Evolutionary conservation across 2,113 vertebrate species (phyloP).

Genomic region (Cottus gobio): DNA sequence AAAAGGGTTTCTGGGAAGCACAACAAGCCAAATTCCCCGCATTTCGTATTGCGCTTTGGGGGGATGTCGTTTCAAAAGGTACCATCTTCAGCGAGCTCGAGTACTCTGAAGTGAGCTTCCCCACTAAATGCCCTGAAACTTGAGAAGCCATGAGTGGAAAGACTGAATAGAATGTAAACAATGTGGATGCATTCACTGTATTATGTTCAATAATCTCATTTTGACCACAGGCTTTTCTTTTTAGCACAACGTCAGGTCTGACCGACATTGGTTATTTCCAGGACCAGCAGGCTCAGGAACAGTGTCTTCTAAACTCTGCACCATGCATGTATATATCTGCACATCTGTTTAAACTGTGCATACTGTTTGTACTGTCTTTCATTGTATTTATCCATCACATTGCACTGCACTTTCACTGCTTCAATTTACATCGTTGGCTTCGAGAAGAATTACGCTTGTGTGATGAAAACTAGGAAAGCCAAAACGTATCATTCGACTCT

Average conservation of each 20-base stretch:
- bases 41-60: conserved; percentile 13
- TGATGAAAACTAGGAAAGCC: neutral
- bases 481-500: neutral
- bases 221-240: neutral
- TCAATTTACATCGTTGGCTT: neutral
- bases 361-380: no score
- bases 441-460: neutral
- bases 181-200: neutral
- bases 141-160: neutral
- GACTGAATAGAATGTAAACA: neutral
- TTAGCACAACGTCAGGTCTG: neutral
- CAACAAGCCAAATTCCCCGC: conserved; percentile 14
- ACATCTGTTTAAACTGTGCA: no score
- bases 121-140: neutral
- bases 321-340: no score
- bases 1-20: conserved; percentile 3
- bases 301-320: no score
- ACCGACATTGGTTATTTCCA: no score
- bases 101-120: conserved; percentile 1
- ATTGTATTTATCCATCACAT: no score
- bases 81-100: neutral
- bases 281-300: no score
- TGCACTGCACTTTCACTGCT: no score
- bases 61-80: conserved; percentile 12
- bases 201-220: neutral